phyloP scores from a whole-genome alignment of 2,113 vertebrate species.

The Tonatia bakeri region DNA sequence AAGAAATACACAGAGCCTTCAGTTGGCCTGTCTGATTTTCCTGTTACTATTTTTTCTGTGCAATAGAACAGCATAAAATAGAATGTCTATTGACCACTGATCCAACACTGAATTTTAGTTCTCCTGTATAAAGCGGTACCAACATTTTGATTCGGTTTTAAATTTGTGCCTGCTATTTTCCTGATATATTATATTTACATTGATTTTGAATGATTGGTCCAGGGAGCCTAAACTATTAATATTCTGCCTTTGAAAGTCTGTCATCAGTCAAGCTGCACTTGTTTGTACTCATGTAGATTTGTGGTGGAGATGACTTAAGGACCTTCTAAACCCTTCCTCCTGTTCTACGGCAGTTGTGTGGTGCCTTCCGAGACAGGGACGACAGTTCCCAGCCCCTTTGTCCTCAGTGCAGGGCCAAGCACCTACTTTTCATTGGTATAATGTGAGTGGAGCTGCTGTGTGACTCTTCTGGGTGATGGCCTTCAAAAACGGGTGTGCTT shows the following conservation, averaged over 20 bases:
- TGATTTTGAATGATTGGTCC: background rate
- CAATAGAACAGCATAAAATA: background rate
- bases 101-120: background rate
- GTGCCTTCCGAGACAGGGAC: background rate
- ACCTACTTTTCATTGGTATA: background rate
- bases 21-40: background rate
- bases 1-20: background rate
- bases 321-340: background rate
- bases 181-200: background rate
- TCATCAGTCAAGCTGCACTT: background rate
- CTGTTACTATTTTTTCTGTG: background rate
- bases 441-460: background rate
- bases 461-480: background rate
- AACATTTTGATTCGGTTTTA: background rate
- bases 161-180: background rate
- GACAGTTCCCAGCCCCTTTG: background rate
- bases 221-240: background rate
- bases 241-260: background rate
- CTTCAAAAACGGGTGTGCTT: background rate
- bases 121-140: background rate
- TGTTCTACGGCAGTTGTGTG: background rate
- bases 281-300: background rate
- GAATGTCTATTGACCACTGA: background rate
- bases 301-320: background rate
- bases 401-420: too few species aligned